Conservation (phyloP, 2,888 invertebrate genomes). For the Scelioninae gen. 2 region DNA sequence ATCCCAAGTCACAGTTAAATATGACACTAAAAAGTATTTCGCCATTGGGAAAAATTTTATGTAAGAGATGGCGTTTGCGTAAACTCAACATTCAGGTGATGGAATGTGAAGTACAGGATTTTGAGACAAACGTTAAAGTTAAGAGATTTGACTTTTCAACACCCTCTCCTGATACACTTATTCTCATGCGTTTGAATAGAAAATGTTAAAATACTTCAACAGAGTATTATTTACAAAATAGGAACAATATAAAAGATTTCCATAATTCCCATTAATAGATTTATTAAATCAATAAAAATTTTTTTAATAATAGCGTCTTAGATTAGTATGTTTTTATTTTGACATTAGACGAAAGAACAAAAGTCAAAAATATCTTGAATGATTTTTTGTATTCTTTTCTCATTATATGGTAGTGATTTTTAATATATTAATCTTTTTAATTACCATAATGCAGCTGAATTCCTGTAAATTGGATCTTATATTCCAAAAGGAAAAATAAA, state of each 20-base stretch:
- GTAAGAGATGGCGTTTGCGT: conserved; percentile 73
- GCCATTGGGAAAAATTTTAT: conserved; percentile 77
- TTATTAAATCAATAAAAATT: too few species aligned
- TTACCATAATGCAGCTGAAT: too few species aligned
- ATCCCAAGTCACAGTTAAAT: conserved; percentile 4
- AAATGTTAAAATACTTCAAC: conserved; percentile 29
- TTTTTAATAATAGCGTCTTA: not conserved
- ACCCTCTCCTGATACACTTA: conserved; percentile 80
- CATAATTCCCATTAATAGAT: not conserved
- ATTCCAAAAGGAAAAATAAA: too few species aligned
- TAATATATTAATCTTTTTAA: too few species aligned
- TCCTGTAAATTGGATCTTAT: too few species aligned
- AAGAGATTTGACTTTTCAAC: conserved; percentile 78
- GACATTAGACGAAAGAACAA: too few species aligned
- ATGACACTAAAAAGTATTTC: conserved; percentile 70
- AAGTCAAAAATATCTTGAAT: too few species aligned
- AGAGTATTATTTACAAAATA: too few species aligned
- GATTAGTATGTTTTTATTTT: too few species aligned
- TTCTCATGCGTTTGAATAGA: conserved; percentile 73
- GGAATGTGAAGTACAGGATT: conserved; percentile 15
- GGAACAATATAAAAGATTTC: not conserved
- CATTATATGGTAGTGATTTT: too few species aligned
- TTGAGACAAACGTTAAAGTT: conserved; percentile 57
- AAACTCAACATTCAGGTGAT: conserved; percentile 58
- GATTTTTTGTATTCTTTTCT: too few species aligned